A percentile compares a stretch with the other conserved stretches of the same genome.
These are phyloP conservation scores for Lasius fuliginosus DNA, from an alignment of 2,888 invertebrate species.

Conservation along the genomic window DNA sequence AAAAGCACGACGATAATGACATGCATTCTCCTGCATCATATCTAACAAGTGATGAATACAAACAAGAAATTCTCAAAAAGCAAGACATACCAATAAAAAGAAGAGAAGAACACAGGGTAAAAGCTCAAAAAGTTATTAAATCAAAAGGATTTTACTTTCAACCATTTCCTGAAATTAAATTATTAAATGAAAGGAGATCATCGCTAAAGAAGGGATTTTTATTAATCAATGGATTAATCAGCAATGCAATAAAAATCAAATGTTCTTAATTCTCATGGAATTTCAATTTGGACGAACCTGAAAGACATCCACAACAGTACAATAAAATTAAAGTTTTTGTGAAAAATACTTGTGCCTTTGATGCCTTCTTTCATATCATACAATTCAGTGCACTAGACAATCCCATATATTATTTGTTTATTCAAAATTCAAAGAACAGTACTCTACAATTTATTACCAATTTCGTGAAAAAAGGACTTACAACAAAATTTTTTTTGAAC, in stretches of 20 bases:
- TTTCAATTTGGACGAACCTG: background rate
- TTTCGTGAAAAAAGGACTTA: constrained; percentile 3
- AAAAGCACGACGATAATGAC: too few relatives aligned
- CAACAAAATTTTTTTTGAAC: background rate
- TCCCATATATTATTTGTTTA: background rate
- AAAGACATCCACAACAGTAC: background rate
- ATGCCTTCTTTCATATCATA: background rate
- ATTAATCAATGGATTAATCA: background rate
- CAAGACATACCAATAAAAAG: background rate
- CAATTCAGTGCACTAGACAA: background rate
- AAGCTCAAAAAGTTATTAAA: background rate
- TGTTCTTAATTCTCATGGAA: background rate
- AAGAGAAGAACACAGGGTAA: background rate
- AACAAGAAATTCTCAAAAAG: background rate
- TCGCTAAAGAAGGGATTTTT: background rate
- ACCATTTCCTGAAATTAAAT: background rate
- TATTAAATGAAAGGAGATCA: background rate
- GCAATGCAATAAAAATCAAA: background rate
- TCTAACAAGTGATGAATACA: background rate
- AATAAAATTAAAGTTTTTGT: background rate
- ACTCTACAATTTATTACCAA: background rate
- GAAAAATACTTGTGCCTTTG: background rate
- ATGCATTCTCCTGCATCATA: background rate
- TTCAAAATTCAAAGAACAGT: background rate
- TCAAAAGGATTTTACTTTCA: constrained; percentile 4